These are phyloP conservation scores for Anoplolepis gracilipes DNA, from an alignment of 1,140 invertebrate genomes.

Conservation along the genomic window DNA sequence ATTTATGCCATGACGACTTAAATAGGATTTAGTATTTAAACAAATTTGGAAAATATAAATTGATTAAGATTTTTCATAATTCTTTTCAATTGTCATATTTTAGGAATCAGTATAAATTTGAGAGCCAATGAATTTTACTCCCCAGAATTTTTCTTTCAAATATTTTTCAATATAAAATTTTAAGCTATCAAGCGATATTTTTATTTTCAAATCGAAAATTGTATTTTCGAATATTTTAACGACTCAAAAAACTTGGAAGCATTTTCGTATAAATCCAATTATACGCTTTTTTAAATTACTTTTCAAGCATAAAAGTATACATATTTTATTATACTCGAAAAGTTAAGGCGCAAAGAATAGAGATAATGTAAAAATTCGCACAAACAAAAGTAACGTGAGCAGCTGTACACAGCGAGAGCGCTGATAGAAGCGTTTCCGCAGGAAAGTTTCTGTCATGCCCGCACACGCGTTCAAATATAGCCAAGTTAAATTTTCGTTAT, in stretches of 20 bases:
- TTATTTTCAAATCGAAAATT: neutral
- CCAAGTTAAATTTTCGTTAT: constrained; percentile 38
- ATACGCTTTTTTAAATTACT: constrained; percentile 17
- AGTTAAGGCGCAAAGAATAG: constrained; percentile 28
- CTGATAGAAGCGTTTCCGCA: constrained; percentile 36
- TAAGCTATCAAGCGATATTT: neutral
- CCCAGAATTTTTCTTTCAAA: neutral
- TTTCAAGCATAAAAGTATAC: constrained; percentile 16
- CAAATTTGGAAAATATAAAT: neutral
- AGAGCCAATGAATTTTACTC: neutral
- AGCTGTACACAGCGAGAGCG: constrained; percentile 8
- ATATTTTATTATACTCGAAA: constrained; percentile 21
- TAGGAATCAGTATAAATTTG: neutral
- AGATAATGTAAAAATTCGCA: constrained; percentile 10
- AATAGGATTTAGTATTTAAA: neutral
- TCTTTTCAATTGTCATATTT: neutral
- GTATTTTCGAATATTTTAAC: neutral
- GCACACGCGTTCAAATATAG: constrained; percentile 30
- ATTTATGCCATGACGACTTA: neutral
- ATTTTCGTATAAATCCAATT: neutral
- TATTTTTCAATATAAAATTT: neutral
- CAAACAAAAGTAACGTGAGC: constrained; percentile 35
- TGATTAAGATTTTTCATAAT: neutral
- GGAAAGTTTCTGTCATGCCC: neutral
- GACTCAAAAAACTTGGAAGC: neutral